Evolutionary conservation across 1,140 invertebrate genomes (phyloP).

Genomic region (Hestina assimilis): DNA sequence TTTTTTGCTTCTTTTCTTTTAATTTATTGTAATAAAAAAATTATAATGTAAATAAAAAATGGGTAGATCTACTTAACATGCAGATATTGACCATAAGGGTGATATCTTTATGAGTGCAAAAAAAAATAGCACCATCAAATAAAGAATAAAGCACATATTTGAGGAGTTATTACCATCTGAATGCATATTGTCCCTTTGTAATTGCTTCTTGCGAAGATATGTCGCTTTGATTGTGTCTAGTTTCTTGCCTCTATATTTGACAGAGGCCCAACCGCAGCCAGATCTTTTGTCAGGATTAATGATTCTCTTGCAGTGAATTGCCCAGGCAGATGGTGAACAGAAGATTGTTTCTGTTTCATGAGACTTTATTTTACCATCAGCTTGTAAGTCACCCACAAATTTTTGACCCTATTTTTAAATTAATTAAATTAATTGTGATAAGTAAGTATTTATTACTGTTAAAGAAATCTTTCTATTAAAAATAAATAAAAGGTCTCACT

Average conservation of each 20-base stretch:
- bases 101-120: too few species aligned
- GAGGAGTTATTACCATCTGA: slow-evolving; percentile 56
- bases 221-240: slow-evolving; percentile 92
- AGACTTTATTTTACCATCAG: slow-evolving; percentile 93
- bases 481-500: slow-evolving; percentile 79
- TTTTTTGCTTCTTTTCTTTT: too few species aligned
- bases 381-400: slow-evolving; percentile 91
- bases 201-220: slow-evolving; percentile 86
- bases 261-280: slow-evolving; percentile 93
- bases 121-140: too few species aligned
- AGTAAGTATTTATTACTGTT: background rate
- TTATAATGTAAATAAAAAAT: too few species aligned
- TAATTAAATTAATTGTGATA: background rate
- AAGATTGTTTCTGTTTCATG: slow-evolving; percentile 93
- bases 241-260: slow-evolving; percentile 90
- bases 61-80: too few species aligned
- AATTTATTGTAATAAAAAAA: too few species aligned
- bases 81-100: too few species aligned
- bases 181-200: slow-evolving; percentile 79
- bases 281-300: slow-evolving; percentile 95
- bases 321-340: slow-evolving; percentile 94
- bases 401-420: slow-evolving; percentile 90
- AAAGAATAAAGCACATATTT: background rate
- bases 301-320: slow-evolving; percentile 93
- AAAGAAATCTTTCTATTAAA: slow-evolving; percentile 30